Evolutionary conservation across 2,888 invertebrate genomes (phyloP).

Genomic region (Alsophila aescularia): DNA sequence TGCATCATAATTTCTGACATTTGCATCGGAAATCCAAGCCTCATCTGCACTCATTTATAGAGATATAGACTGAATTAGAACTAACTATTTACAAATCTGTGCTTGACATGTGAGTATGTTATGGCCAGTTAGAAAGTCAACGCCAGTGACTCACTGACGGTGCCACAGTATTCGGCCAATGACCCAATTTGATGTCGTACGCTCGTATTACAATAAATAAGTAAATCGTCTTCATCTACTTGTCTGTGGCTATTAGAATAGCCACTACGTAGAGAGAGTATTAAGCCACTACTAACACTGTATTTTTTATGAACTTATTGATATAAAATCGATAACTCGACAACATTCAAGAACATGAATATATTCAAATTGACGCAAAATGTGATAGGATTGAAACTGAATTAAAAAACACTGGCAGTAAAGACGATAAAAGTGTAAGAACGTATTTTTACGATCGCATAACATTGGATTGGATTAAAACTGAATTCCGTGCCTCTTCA

Average conservation of each 20-base stretch:
- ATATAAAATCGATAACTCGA: not conserved
- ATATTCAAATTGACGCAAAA: too few relatives aligned
- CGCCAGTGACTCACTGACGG: conserved; percentile 68
- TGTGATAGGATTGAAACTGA: too few relatives aligned
- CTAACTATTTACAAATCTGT: conserved; percentile 16
- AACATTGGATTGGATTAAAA: too few relatives aligned
- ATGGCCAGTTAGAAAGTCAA: conserved; percentile 61
- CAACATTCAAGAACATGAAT: too few relatives aligned
- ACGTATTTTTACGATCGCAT: conserved; percentile 1
- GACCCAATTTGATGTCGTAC: conserved; percentile 70
- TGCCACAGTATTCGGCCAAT: conserved; percentile 75
- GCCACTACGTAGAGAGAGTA: too few relatives aligned
- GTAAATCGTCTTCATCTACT: conserved; percentile 25
- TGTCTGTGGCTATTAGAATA: conserved; percentile 6
- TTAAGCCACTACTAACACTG: not conserved
- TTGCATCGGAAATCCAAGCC: conserved; percentile 27
- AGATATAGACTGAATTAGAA: conserved; percentile 33
- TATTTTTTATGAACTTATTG: conserved; percentile 1
- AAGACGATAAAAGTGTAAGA: conserved; percentile 1
- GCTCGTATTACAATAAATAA: conserved; percentile 43
- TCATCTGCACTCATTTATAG: conserved; percentile 32
- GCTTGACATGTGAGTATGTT: conserved; percentile 50
- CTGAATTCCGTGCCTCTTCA: too few relatives aligned
- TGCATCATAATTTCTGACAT: conserved; percentile 53
- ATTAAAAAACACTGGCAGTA: conserved; percentile 7